Percentiles rank a stretch among this genome's conserved stretches.
phyloP scores from a whole-genome alignment of 2,888 invertebrate species.

The Cataglyphis cursor region DNA sequence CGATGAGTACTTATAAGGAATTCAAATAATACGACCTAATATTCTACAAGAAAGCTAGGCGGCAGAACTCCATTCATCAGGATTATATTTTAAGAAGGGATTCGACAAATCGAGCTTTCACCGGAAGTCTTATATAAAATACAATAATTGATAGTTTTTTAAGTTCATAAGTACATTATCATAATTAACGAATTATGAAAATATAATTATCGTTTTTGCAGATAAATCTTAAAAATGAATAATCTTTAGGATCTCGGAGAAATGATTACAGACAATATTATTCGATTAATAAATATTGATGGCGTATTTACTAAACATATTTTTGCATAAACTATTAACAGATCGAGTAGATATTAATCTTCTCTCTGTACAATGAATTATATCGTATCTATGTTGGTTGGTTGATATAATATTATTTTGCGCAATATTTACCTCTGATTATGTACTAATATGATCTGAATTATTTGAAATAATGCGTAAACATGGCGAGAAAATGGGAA shows the following conservation, averaged over 20 bases:
- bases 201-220: background rate
- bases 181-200: constrained; percentile 19
- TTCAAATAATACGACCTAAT: constrained; percentile 64
- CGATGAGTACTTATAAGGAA: constrained; percentile 49
- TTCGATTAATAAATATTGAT: constrained; percentile 9
- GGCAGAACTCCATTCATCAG: constrained; percentile 49
- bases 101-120: background rate
- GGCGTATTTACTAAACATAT: background rate
- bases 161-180: background rate
- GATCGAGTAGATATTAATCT: background rate
- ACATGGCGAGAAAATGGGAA: background rate
- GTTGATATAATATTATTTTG: constrained; percentile 2
- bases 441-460: background rate
- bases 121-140: background rate
- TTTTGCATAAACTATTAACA: constrained; percentile 7
- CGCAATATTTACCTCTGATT: background rate
- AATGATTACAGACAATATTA: background rate
- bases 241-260: background rate
- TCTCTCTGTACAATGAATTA: constrained; percentile 6
- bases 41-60: constrained; percentile 48
- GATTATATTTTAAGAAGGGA: constrained; percentile 1
- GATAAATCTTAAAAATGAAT: constrained; percentile 1
- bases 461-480: constrained; percentile 15
- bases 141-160: background rate
- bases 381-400: background rate